Conservation (phyloP, 2,113 vertebrate genomes). For the Piprites chloris region DNA sequence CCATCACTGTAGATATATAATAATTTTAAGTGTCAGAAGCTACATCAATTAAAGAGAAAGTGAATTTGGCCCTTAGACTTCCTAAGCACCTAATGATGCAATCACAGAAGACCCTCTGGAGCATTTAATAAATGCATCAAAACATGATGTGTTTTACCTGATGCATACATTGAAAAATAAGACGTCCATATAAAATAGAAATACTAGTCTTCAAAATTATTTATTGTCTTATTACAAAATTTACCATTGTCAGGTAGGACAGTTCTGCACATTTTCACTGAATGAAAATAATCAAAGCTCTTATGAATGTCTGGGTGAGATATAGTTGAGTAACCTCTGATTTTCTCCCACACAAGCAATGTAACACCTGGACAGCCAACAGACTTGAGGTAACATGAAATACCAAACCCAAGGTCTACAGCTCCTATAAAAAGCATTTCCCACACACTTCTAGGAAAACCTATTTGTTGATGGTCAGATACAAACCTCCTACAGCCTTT, state of each 20-base stretch:
- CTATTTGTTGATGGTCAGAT: background rate
- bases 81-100: background rate
- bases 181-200: background rate
- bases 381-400: background rate
- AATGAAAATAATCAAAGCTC: background rate
- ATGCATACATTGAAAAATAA: background rate
- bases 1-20: background rate
- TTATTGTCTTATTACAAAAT: background rate
- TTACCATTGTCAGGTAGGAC: background rate
- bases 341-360: background rate
- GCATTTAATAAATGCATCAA: background rate
- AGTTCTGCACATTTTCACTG: background rate
- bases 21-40: background rate
- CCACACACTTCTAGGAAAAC: background rate
- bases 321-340: fast-evolving
- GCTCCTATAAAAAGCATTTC: background rate
- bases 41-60: background rate
- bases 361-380: background rate
- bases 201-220: background rate
- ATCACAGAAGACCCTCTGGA: background rate
- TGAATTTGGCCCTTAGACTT: background rate
- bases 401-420: background rate
- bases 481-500: background rate
- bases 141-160: background rate
- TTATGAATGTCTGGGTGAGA: background rate